A percentile compares a stretch with the other conserved stretches of the same genome.
Evolutionary conservation across 2,113 vertebrate species (phyloP).

Genomic region (Aramus guarauna): DNA sequence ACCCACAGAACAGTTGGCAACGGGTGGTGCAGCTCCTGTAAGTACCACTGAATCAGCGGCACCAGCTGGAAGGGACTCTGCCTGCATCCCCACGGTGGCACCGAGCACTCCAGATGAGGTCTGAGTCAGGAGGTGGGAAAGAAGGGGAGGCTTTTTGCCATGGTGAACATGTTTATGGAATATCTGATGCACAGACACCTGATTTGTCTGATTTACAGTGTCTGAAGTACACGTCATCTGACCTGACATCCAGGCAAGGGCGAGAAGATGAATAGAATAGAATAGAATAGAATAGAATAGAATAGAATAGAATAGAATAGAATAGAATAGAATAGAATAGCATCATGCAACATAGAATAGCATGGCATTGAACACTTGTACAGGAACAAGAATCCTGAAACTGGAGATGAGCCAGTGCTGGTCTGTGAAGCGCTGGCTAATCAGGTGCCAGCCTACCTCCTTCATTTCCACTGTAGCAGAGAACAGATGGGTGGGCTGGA

Average conservation of each 20-base stretch:
- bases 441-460: not conserved
- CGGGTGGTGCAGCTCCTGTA: not conserved
- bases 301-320: not conserved
- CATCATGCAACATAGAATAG: not conserved
- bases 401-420: not conserved
- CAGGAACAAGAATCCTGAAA: not conserved
- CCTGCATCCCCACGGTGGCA: not conserved
- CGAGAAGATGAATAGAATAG: not conserved
- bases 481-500: constrained; percentile 21
- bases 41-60: not conserved
- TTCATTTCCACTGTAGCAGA: not conserved
- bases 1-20: not conserved
- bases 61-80: not conserved
- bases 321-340: not conserved
- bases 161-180: not conserved
- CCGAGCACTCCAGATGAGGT: not conserved
- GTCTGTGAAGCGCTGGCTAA: not conserved
- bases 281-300: not conserved
- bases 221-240: not conserved
- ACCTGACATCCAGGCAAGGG: not conserved
- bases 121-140: not conserved
- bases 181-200: not conserved
- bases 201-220: not conserved
- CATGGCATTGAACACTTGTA: not conserved
- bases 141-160: not conserved